These are phyloP conservation scores for Plebejus melissa DNA, from an alignment of 2,888 invertebrate genomes.

Conservation along the genomic window DNA sequence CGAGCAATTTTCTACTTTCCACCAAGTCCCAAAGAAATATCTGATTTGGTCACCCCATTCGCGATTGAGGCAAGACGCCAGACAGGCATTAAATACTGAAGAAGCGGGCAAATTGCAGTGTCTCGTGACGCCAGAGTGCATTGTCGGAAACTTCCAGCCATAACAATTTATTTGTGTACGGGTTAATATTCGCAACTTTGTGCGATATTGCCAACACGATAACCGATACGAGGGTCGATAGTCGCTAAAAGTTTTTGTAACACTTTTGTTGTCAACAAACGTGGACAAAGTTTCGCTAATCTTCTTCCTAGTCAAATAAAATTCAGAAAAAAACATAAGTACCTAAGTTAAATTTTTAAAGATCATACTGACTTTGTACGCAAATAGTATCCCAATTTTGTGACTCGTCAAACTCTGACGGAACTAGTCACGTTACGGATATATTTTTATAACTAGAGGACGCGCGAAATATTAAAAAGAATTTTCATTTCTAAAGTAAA, in stretches of 20 bases:
- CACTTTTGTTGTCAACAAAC: background rate
- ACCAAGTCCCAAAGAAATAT: background rate
- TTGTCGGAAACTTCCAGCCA: constrained; percentile 38
- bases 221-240: background rate
- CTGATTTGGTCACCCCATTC: constrained; percentile 22
- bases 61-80: constrained; percentile 34
- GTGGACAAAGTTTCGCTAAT: background rate
- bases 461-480: background rate
- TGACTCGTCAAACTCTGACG: no score
- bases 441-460: no score
- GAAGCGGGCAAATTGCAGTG: constrained; percentile 48
- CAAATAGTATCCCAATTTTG: no score
- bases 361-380: no score
- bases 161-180: constrained; percentile 11
- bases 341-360: no score
- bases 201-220: background rate
- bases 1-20: background rate
- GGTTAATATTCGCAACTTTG: constrained; percentile 14
- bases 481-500: background rate
- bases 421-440: no score
- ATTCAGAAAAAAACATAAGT: background rate
- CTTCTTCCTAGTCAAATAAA: background rate
- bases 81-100: constrained; percentile 33
- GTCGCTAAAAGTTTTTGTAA: background rate
- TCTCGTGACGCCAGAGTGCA: constrained; percentile 45